Conservation (phyloP, 2,888 invertebrate species). For the Lasioglossum vierecki region DNA sequence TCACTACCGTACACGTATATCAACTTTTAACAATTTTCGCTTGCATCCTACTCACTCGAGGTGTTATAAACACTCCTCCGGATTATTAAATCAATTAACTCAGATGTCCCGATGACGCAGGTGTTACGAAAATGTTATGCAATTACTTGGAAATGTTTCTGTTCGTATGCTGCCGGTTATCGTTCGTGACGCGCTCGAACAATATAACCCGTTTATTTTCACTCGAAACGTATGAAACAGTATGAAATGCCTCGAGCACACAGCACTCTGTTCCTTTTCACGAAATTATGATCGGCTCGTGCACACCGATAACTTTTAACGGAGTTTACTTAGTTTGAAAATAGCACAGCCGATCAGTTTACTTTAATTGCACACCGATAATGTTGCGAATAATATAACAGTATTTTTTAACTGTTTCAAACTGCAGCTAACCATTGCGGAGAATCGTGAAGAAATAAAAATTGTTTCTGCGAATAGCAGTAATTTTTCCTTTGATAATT, state of each 20-base stretch:
- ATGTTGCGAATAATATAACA: too few species aligned
- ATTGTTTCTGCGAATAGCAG: background rate
- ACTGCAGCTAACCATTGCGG: too few species aligned
- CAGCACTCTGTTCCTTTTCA: too few species aligned
- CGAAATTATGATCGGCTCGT: too few species aligned
- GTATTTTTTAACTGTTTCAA: too few species aligned
- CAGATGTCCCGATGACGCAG: slow-evolving; percentile 12
- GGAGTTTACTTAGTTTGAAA: too few species aligned
- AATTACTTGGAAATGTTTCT: slow-evolving; percentile 29
- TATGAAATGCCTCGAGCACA: too few species aligned
- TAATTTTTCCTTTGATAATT: background rate
- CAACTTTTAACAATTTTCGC: slow-evolving; percentile 28
- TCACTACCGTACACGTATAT: background rate
- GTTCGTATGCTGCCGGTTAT: background rate
- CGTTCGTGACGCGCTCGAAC: background rate
- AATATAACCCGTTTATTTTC: background rate
- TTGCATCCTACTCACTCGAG: background rate
- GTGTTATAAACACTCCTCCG: slow-evolving; percentile 19
- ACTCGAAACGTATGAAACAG: background rate
- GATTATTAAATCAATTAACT: slow-evolving; percentile 41
- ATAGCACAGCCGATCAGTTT: too few species aligned
- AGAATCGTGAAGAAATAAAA: too few species aligned
- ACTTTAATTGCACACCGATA: too few species aligned
- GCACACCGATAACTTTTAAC: too few species aligned
- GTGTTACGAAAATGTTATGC: slow-evolving; percentile 13